Evolutionary conservation across 2,888 invertebrate species (phyloP), one percentile per base, ranked within the genome.

Genomic region (Tenthredo mesomela): DNA sequence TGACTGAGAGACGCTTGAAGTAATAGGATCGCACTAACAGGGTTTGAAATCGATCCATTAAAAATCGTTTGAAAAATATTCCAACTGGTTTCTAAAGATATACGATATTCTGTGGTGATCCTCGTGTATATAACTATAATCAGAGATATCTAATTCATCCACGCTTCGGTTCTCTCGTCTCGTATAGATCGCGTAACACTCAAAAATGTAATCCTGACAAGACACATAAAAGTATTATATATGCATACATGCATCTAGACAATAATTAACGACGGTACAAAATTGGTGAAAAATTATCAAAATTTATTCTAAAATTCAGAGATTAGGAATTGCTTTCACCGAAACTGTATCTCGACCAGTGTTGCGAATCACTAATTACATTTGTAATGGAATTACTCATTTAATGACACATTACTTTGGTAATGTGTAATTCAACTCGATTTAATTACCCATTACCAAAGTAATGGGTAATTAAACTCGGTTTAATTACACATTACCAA

Each of bases 1-100:
- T 77, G 77, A 6, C 29, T 54, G 77, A 29, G 12, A 25, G n/a
- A 77, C 25, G 77, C 18, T 77, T 18, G 7, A 18, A 50, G 77
- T 77, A 77, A 77, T 50, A 77, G 50, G 50, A 77, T 77, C 25
- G 50, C n/a, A 54, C 29, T 77, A 29, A 50, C 50, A 50, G 77
- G 77, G 77, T 54, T 77, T 77, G 50, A 77, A 77, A 77, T 77
- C 77, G 50, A 77, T 77, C 29, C 29, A 50, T 77, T 77, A 50
- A 47, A 54, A 50, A 77, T 77, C 77, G 29, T 77, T 77, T 54
- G 50, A 47, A 50, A 77, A 50, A 47, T 50, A 77, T 33, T 29
- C 25, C 77, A 33, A 77, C 77, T 73, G 73, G 73, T 73, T 73
- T 73, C 0, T 43, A 43, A 40, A 21, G 73, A 40, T 25, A 73